Percentiles rank a stretch among this genome's conserved stretches.
Conservation (phyloP, 1,140 invertebrate species). For the Triops cancriformis region DNA sequence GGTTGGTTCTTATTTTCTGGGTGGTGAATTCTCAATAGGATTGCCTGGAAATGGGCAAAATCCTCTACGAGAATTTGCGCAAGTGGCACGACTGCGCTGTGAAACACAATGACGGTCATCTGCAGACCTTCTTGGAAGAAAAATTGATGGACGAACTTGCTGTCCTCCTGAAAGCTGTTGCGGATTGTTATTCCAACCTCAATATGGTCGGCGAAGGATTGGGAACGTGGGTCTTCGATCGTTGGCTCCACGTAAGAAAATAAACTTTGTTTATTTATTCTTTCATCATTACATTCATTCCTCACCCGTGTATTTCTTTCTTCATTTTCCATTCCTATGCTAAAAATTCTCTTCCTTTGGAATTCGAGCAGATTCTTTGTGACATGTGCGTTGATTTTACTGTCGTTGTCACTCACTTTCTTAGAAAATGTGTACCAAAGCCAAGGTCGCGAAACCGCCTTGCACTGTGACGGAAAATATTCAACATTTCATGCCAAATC, state of each 20-base stretch:
- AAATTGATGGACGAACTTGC: slow-evolving; percentile 67
- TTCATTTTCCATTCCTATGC: too few relatives aligned
- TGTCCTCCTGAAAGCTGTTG: slow-evolving; percentile 61
- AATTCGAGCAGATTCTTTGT: too few relatives aligned
- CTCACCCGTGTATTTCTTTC: too few relatives aligned
- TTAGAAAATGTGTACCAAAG: not conserved
- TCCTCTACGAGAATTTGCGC: slow-evolving; percentile 48
- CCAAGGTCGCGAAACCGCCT: not conserved
- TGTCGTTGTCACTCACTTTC: not conserved
- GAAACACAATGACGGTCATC: slow-evolving; percentile 56
- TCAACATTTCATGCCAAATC: not conserved
- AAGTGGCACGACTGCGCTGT: slow-evolving; percentile 55
- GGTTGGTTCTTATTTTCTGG: not conserved
- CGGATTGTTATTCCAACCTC: slow-evolving; percentile 60
- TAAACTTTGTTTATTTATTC: not conserved
- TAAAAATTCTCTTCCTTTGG: too few relatives aligned
- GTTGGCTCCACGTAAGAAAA: slow-evolving; percentile 2
- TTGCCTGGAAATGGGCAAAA: not conserved
- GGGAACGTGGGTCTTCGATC: slow-evolving; percentile 62
- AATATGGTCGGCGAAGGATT: slow-evolving; percentile 60
- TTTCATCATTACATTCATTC: not conserved
- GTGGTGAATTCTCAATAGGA: slow-evolving; percentile 6
- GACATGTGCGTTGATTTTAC: not conserved
- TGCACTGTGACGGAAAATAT: not conserved
- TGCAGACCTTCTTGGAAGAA: slow-evolving; percentile 60